phyloP scores from a whole-genome alignment of 2,888 invertebrate species.

The Psylliodes chrysocephalus region DNA sequence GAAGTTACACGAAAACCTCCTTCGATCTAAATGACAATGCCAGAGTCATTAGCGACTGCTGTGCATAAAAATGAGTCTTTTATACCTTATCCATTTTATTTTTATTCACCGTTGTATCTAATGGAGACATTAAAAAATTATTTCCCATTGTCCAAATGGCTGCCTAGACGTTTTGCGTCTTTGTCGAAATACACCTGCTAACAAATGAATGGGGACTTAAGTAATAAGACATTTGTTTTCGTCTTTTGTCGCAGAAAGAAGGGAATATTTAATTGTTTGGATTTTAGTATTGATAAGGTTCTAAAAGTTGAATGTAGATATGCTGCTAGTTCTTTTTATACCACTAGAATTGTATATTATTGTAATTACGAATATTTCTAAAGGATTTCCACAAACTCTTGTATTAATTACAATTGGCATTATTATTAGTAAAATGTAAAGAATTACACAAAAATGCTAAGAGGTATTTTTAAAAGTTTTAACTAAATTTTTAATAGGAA shows the following conservation, averaged over 20 bases:
- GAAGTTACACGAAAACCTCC: constrained; percentile 23
- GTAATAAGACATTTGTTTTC: constrained; percentile 1
- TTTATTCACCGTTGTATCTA: constrained; percentile 35
- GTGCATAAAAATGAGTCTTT: constrained; percentile 41
- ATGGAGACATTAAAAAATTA: constrained; percentile 37
- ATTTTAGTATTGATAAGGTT: no score
- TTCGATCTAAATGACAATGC: constrained; percentile 51
- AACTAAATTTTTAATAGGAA: no score
- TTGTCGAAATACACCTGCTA: constrained; percentile 7
- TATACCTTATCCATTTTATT: constrained; percentile 40
- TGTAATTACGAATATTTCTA: no score
- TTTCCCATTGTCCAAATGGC: constrained; percentile 33
- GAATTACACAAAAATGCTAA: no score
- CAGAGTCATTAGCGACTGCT: constrained; percentile 43
- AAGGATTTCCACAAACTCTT: no score
- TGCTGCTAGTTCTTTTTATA: no score
- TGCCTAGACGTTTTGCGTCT: constrained; percentile 1
- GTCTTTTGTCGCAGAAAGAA: neutral
- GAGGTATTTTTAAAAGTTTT: no score
- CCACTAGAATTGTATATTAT: no score
- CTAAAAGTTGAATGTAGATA: no score
- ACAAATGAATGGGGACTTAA: constrained; percentile 20
- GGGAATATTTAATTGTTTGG: neutral
- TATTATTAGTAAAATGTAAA: no score
- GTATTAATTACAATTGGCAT: no score